Evolutionary conservation across 2,888 invertebrate genomes (phyloP), one percentile per base, ranked within the genome.

Genomic region (Eupithecia exiguata): DNA sequence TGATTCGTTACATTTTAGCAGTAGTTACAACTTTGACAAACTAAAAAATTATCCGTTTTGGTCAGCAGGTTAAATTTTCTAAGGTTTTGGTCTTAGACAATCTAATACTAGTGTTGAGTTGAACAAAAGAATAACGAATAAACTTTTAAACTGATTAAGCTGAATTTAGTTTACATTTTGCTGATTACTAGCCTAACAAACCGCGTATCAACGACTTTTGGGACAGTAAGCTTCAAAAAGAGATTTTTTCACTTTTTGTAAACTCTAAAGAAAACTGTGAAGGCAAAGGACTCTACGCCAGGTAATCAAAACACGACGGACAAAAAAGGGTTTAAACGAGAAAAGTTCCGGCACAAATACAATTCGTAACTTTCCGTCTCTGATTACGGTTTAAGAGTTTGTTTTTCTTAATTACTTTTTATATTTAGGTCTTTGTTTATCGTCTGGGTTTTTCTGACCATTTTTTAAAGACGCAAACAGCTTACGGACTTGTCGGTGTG

Each of bases 281-380:
- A 46, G 43, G 46, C 43, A 67, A 36, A 49, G 30, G 66, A 21
- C 35, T n/a, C n/a, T 35, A 7, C 21, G 14, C 5, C 18, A 49
- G 66, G 74, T 69, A 66, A 66, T 62, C 58, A 70, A 74, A 74
- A 70, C 67, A 58, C 40, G n/a, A 58, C 40, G n/a, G 49, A 61
- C 36, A 67, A 68, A 70, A 70, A 70, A 70, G 70, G 70, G 74
- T 53, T 40, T 65, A 69, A 74, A 72, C 63, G 70, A 75, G 75
- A 72, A 72, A 75, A 75, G 66, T 69, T 75, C 46, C 43, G 10
- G 30, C 46, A 43, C 63, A 75, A 72, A 72, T 72, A 75, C 36
- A 65, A 53, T 18, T 36, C 40, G 43, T 63, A 68, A 71, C 62
- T 72, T 69, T 69, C n/a, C 35, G 67, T 53, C 63, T 72, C 62